A percentile compares a stretch with the other conserved stretches of the same genome.
These are phyloP conservation scores for Leptopilina clavipes DNA, from an alignment of 1,140 invertebrate genomes.

Conservation along the genomic window DNA sequence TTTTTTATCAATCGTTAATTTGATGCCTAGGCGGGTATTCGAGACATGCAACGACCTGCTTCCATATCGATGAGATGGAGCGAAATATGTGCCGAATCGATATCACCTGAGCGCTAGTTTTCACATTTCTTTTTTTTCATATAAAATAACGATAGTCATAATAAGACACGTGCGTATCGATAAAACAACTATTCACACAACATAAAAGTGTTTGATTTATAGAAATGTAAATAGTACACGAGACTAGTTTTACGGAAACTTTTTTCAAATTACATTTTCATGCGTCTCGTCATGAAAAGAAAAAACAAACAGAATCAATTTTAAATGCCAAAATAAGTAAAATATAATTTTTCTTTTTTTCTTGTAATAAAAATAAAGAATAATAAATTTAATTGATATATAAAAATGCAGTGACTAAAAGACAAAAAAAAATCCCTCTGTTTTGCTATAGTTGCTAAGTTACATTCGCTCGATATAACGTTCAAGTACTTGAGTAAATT, in stretches of 20 bases:
- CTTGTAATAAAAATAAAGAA: neutral
- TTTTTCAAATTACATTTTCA: too few relatives aligned
- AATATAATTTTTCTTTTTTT: neutral
- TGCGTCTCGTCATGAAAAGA: too few relatives aligned
- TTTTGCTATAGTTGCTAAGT: constrained; percentile 70
- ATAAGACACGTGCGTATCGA: constrained; percentile 40
- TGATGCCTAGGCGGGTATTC: neutral
- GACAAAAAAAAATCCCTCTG: constrained; percentile 49
- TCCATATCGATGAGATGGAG: constrained; percentile 48
- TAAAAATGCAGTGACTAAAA: constrained; percentile 45
- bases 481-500: constrained; percentile 44
- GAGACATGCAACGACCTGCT: constrained; percentile 33
- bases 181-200: neutral
- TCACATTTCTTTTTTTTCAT: constrained; percentile 16
- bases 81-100: constrained; percentile 69
- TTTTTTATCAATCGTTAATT: constrained; percentile 24
- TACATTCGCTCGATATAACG: constrained; percentile 68
- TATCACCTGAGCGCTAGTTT: constrained; percentile 45
- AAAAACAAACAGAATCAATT: neutral
- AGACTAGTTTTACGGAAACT: constrained; percentile 9
- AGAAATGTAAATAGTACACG: neutral
- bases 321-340: too few relatives aligned
- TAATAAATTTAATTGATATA: neutral
- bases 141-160: constrained; percentile 45
- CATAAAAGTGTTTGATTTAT: constrained; percentile 40